Base-by-base conservation (phyloP, 2,113 vertebrate species). In the Cyphomyrus plagiostoma region DNA sequence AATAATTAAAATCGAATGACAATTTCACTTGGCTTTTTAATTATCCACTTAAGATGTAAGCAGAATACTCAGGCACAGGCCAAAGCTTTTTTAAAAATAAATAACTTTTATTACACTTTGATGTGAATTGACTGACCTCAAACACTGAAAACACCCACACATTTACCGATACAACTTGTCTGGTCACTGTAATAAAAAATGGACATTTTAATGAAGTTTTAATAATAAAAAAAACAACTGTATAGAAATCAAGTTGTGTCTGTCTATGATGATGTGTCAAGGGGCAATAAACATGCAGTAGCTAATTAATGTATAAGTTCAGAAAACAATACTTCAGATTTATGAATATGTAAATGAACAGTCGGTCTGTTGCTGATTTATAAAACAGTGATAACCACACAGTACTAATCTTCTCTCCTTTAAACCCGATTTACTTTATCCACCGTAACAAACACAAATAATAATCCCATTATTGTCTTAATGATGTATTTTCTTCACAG, bases 391-490 rank as follows among this genome's bases (percentile, higher is more conserved):
- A 96, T 96, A 96, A 96, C 94, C 93, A 94, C 94, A 94, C 92
- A 92, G 92, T 94, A 94, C 94, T 95, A 95, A 96, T 96, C 96
- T 93, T 93, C 93, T 94, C 94, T 94, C 94, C 92, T 92, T 95
- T 96, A 95, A 95, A 95, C 94, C 93, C 94, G 88, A 95, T 96
- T 96, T 95, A 92, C 93, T 92, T 96, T 94, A 96, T 96, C 96
- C 95, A 94, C 95, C 95, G 90, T 96, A 95, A 96, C 96, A 96
- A 96, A 96, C 95, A 96, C 93, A 94, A 96, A 95, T 91, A 92
- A 94, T 96, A 96, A 96, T 96, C 96, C 96, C 95, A 95, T 96
- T 96, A 96, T 95, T 91, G 93, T 94, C 95, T 95, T 95, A 96
- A 96, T 96, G 95, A 94, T 92, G 93, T 91, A 92, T 95, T 95